Evolutionary conservation across 1,140 invertebrate genomes (phyloP).

Genomic region (Babylonia areolata): DNA sequence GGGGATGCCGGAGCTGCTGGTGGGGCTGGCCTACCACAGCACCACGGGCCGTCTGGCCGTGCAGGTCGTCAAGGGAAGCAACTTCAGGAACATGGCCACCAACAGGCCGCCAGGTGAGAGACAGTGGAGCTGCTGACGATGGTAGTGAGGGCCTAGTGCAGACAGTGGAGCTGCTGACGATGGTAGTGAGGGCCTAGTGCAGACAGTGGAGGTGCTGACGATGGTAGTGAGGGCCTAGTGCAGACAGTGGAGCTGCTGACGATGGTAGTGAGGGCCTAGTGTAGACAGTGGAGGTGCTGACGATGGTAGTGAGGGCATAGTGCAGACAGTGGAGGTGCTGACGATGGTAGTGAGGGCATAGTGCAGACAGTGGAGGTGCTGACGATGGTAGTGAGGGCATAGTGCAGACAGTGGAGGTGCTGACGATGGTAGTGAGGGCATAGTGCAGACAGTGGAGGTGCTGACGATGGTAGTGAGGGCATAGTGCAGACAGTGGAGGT

Average conservation of each 20-base stretch:
- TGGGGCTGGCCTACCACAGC: constrained; percentile 93
- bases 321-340: too few relatives aligned
- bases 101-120: constrained; percentile 69
- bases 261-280: too few relatives aligned
- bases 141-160: neutral
- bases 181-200: neutral
- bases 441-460: too few relatives aligned
- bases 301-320: too few relatives aligned
- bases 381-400: too few relatives aligned
- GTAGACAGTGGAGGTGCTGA: too few relatives aligned
- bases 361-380: too few relatives aligned
- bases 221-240: neutral
- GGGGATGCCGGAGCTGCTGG: constrained; percentile 90
- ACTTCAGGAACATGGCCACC: constrained; percentile 85
- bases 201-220: neutral
- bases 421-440: too few relatives aligned
- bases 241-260: neutral
- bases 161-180: neutral
- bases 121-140: neutral
- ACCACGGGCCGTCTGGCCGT: constrained; percentile 93
- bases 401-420: too few relatives aligned
- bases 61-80: constrained; percentile 94
- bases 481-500: too few relatives aligned
- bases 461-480: too few relatives aligned
- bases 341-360: too few relatives aligned